Conservation (phyloP, 1,140 invertebrate genomes). For the Atta texana region DNA sequence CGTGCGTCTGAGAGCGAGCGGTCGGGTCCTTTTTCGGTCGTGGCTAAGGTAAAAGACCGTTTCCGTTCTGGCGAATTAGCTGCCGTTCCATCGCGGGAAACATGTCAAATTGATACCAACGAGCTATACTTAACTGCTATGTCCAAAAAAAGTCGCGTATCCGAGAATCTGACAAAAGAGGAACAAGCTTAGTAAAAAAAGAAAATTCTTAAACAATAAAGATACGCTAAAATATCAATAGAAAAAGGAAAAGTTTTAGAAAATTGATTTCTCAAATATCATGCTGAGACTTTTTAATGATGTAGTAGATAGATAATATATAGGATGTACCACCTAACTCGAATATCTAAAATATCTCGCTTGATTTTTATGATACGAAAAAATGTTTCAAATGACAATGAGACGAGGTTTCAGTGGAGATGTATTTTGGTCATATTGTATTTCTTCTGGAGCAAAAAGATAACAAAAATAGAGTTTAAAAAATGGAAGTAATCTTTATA, state of each 20-base stretch:
- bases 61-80: slow-evolving; percentile 63
- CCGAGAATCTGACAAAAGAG: slow-evolving; percentile 25
- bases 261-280: neutral
- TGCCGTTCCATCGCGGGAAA: slow-evolving; percentile 54
- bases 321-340: too few relatives aligned
- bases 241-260: neutral
- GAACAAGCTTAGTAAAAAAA: neutral
- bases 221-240: neutral
- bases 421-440: too few relatives aligned
- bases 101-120: slow-evolving; percentile 61
- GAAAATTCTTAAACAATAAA: neutral
- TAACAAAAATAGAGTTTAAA: too few relatives aligned
- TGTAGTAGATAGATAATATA: neutral
- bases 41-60: slow-evolving; percentile 67
- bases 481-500: too few relatives aligned
- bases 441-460: too few relatives aligned
- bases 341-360: too few relatives aligned
- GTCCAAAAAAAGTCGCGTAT: slow-evolving; percentile 41
- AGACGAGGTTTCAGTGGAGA: too few relatives aligned
- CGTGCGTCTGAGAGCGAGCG: slow-evolving; percentile 72
- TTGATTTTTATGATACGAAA: too few relatives aligned
- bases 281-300: neutral
- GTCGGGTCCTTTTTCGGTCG: slow-evolving; percentile 66
- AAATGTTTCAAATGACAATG: too few relatives aligned
- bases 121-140: slow-evolving; percentile 34